A percentile compares a stretch with the other conserved stretches of the same genome.
phyloP scores from a whole-genome alignment of 1,140 invertebrate genomes.

The Ladona fulva region DNA sequence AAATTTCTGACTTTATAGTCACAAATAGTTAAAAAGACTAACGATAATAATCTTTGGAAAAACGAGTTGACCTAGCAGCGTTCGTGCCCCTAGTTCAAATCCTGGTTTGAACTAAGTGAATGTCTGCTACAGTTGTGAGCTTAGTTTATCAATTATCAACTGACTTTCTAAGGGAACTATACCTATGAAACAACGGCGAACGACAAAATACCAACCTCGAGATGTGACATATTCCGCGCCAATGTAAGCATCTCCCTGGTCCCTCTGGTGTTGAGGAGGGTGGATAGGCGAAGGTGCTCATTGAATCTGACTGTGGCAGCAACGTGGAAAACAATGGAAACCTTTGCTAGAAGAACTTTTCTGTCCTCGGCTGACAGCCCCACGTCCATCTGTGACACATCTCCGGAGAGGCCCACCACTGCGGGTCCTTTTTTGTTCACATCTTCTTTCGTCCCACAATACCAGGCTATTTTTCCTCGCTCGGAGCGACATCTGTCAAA shows the following conservation, averaged over 20 bases:
- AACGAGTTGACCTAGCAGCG: no score
- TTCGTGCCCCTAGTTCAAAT: no score
- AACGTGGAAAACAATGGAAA: constrained; percentile 56
- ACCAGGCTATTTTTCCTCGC: neutral
- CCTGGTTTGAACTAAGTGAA: no score
- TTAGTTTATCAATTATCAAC: no score
- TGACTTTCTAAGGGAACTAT: no score
- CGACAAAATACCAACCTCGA: constrained; percentile 45
- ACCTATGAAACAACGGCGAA: no score
- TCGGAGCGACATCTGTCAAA: neutral
- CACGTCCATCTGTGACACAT: constrained; percentile 45
- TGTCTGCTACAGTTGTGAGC: no score
- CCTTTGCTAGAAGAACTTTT: constrained; percentile 45
- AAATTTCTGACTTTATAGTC: no score
- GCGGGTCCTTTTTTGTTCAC: neutral
- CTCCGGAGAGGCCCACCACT: constrained; percentile 32
- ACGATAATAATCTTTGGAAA: no score
- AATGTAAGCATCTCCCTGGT: constrained; percentile 50
- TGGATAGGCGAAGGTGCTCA: constrained; percentile 49
- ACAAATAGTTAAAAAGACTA: no score
- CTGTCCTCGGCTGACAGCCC: constrained; percentile 46
- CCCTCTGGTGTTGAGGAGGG: constrained; percentile 55
- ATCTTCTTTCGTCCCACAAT: neutral
- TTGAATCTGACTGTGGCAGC: constrained; percentile 59
- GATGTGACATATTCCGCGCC: constrained; percentile 52